Base-by-base conservation (phyloP, 2,888 invertebrate species). In the Epistrophe eligans region DNA sequence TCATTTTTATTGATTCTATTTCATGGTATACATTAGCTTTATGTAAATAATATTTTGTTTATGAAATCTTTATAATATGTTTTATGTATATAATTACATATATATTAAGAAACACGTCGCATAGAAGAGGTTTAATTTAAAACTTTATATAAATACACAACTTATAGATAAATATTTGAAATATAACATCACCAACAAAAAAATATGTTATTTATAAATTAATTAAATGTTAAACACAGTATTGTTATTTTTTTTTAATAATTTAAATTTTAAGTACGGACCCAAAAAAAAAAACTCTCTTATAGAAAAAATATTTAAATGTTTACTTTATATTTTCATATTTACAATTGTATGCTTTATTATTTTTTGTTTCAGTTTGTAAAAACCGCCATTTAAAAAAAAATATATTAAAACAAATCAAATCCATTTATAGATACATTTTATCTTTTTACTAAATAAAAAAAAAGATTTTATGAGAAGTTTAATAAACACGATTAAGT, bases 101-200 rank as follows among this genome's bases (percentile, higher is more conserved):
- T 13, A 40, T 28, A 28, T 40, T 40, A 70, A 55, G 24, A 70
- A 70, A 70, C 55, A 55, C 9, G 4, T 38, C 15, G 17, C n/a
- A 38, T 67, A 13, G 48, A 52, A 67, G 38, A 67, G 50, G 52
- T n/a, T 4, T 48, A n/a, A 48, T 32, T 32, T 35, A 58, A 35
- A 35, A 60, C 55, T 76, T 64, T 60, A 71, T 76, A 82, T 81
- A 77, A 82, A 82, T 77, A 80, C 43, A 79, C 43, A 80, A 84
- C 52, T 77, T 81, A 70, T 60, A 38, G 45, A 57, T 72, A 77
- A 60, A 70, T 73, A 85, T 73, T 73, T 77, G 45, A 84, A 77
- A 80, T 84, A 72, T 81, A 81, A 85, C 81, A 73, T 73, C 77
- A 85, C 81, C 81, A 85, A 85, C 73, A 67, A 70, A 85, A 77